Percentiles rank a stretch among this genome's conserved stretches.
phyloP scores from a whole-genome alignment of 2,888 invertebrate species.

The Odontothrips loti region DNA sequence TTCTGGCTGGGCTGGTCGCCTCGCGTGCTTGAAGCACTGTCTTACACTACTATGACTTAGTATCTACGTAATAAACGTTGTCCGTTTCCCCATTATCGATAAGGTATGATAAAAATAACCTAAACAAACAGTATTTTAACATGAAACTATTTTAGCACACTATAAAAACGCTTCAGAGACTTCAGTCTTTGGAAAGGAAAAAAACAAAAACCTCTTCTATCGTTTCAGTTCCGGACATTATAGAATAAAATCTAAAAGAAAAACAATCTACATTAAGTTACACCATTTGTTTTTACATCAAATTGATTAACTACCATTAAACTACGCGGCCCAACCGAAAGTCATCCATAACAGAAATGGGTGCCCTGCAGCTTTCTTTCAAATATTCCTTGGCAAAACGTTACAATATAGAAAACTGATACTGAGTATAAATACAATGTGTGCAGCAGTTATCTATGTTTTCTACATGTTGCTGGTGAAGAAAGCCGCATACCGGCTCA shows the following conservation, averaged over 20 bases:
- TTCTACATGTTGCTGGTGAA: no score
- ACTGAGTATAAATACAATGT: no score
- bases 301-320: no score
- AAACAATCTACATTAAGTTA: no score
- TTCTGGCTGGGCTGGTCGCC: background rate
- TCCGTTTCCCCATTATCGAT: background rate
- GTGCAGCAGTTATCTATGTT: no score
- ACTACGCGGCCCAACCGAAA: no score
- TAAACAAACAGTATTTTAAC: background rate
- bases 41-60: background rate
- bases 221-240: background rate
- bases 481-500: background rate
- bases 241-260: no score
- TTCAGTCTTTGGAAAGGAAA: constrained; percentile 6
- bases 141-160: background rate
- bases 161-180: background rate
- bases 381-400: no score
- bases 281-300: no score
- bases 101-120: background rate
- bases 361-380: no score
- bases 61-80: background rate
- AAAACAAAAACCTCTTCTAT: background rate
- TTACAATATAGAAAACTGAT: no score
- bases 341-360: no score
- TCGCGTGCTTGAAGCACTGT: background rate